Percentiles rank a stretch among this genome's conserved stretches.
Conservation (phyloP, 2,888 invertebrate species). For the Prosopocoilus inquinatus region DNA sequence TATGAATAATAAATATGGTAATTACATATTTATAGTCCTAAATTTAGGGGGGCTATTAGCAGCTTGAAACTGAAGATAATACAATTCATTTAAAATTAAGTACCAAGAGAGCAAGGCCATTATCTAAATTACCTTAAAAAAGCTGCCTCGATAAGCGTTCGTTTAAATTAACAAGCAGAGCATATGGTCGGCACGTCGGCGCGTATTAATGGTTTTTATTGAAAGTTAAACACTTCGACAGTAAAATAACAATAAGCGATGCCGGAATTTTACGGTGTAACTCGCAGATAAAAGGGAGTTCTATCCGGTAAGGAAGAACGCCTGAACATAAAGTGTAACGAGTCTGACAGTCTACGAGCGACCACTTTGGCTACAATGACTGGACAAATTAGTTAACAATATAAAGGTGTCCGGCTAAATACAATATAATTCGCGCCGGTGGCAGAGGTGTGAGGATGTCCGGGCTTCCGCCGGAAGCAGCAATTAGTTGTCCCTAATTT, state of each 20-base stretch:
- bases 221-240: background rate
- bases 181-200: conserved; percentile 2
- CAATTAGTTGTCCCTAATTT: conserved; percentile 39
- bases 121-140: conserved; percentile 3
- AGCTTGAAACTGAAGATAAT: conserved; percentile 2
- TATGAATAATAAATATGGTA: background rate
- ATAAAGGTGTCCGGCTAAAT: conserved; percentile 42
- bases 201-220: conserved; percentile 1
- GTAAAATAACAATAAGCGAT: background rate
- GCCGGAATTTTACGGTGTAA: conserved; percentile 21
- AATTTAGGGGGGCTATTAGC: conserved; percentile 1
- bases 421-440: conserved; percentile 43
- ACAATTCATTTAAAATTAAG: conserved; percentile 2
- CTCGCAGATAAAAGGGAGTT: conserved; percentile 19
- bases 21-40: conserved; percentile 1
- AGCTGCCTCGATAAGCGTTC: background rate
- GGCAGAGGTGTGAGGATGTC: conserved; percentile 39
- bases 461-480: conserved; percentile 38
- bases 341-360: conserved; percentile 9
- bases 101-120: background rate
- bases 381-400: conserved; percentile 37
- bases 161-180: conserved; percentile 1
- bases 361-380: conserved; percentile 33
- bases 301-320: conserved; percentile 20
- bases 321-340: conserved; percentile 16